A percentile compares a stretch with the other conserved stretches of the same genome.
phyloP scores from a whole-genome alignment of 2,888 invertebrate species.

The Troides aeacus region DNA sequence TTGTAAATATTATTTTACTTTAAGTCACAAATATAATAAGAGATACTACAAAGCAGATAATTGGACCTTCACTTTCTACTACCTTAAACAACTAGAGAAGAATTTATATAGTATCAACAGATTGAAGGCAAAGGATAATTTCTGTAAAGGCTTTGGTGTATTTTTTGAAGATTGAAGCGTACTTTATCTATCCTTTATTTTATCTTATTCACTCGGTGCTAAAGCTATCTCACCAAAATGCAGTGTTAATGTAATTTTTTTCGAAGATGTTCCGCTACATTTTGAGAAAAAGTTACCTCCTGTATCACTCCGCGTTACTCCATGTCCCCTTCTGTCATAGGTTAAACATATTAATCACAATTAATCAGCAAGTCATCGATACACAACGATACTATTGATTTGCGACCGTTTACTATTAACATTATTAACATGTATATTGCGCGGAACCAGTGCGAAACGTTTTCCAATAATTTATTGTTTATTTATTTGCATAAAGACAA shows the following conservation, averaged over 20 bases:
- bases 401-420: slow-evolving; percentile 22
- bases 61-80: background rate
- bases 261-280: background rate
- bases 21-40: background rate
- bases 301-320: slow-evolving; percentile 12
- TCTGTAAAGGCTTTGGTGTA: too few relatives aligned
- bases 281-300: slow-evolving; percentile 6
- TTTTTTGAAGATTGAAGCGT: too few relatives aligned
- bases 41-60: background rate
- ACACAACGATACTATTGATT: slow-evolving; percentile 24
- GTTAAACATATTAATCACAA: slow-evolving; percentile 30
- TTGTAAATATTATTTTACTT: too few relatives aligned
- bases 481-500: slow-evolving; percentile 23
- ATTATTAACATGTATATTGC: slow-evolving; percentile 29
- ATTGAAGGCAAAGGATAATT: too few relatives aligned
- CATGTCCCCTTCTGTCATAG: slow-evolving; percentile 27
- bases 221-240: too few relatives aligned
- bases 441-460: background rate
- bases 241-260: too few relatives aligned
- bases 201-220: too few relatives aligned
- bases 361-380: slow-evolving; percentile 29
- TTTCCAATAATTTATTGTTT: slow-evolving; percentile 26
- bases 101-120: too few relatives aligned
- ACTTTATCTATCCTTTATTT: too few relatives aligned
- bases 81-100: too few relatives aligned